Evolutionary conservation across 2,797 vertebrate species (phyloP).

Genomic region (Sebastes alutus): DNA sequence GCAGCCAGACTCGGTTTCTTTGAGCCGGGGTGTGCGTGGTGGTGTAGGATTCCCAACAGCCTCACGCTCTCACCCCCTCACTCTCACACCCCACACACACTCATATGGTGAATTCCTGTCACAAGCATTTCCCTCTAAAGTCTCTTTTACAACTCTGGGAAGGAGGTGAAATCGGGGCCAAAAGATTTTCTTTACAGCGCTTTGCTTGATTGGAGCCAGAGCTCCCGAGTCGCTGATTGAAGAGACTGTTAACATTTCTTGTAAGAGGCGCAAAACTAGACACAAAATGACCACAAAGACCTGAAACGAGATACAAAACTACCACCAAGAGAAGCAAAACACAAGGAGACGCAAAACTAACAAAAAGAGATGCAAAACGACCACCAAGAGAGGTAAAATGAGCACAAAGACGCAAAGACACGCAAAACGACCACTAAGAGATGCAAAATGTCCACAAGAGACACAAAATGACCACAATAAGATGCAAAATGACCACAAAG

Average conservation of each 20-base stretch:
- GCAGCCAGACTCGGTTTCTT: slow-evolving; percentile 31
- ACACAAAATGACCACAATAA: no score
- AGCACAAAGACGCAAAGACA: no score
- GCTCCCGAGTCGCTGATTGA: neutral
- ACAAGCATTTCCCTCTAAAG: slow-evolving; percentile 57
- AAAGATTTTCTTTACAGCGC: neutral
- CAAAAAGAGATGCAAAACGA: neutral
- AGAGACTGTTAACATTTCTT: neutral
- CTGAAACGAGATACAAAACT: neutral
- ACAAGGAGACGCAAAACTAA: neutral
- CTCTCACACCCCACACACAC: neutral
- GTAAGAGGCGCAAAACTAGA: neutral
- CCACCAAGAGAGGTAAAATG: neutral
- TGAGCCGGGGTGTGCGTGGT: slow-evolving; percentile 5
- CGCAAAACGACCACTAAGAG: no score
- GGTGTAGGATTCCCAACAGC: slow-evolving; percentile 53
- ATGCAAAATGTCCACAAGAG: no score
- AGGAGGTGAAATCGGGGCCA: neutral
- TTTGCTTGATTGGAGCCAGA: neutral
- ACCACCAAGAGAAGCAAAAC: neutral
- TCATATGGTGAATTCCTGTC: slow-evolving; percentile 53
- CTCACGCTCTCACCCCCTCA: slow-evolving; percentile 3
- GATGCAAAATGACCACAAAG: neutral
- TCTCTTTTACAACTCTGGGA: neutral
- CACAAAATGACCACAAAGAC: neutral